phyloP scores from a whole-genome alignment of 2,113 vertebrate species.

The Apteryx owenii region DNA sequence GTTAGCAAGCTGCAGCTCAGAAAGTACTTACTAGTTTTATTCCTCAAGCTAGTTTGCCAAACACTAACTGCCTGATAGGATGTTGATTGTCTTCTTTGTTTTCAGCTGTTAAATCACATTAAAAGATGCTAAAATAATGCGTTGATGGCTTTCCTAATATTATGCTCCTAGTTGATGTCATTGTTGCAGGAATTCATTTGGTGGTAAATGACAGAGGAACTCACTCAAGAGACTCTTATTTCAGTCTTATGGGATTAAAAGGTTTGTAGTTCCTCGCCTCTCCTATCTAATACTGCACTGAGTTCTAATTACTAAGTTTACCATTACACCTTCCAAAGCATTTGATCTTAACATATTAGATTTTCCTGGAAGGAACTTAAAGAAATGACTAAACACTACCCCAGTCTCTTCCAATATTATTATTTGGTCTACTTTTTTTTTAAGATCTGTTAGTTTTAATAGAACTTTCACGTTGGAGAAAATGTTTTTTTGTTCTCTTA shows the following conservation, averaged over 20 bases:
- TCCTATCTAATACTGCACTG: neutral
- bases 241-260: neutral
- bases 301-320: neutral
- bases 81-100: neutral
- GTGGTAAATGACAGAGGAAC: neutral
- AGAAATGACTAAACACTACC: accelerated
- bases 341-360: neutral
- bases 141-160: neutral
- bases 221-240: neutral
- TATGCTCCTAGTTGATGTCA: neutral
- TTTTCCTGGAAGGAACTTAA: neutral
- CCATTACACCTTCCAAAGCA: neutral
- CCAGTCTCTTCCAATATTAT: neutral
- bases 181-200: neutral
- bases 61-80: neutral
- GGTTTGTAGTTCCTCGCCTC: neutral
- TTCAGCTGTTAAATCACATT: neutral
- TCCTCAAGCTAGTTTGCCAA: neutral
- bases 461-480: neutral
- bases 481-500: neutral
- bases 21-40: neutral
- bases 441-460: neutral
- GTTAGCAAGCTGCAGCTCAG: neutral
- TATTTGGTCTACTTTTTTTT: neutral
- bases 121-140: neutral